Conservation (phyloP, 1,140 invertebrate species). For the Drosophila sucinea region DNA sequence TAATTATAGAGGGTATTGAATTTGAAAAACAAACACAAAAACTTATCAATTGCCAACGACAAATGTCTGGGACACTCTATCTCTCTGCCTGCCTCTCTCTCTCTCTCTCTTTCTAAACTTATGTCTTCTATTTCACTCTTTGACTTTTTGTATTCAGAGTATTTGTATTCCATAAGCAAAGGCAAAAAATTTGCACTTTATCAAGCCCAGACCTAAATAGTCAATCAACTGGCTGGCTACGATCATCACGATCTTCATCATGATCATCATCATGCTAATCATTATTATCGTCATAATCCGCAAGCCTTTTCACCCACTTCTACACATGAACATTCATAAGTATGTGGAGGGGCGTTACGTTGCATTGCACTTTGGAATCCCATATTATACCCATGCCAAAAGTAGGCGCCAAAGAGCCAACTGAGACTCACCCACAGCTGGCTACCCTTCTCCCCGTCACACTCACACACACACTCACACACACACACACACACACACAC, state of each 20-base stretch:
- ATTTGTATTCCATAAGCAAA: conserved; percentile 47
- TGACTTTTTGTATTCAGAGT: background rate
- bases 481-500: background rate
- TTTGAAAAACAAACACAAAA: conserved; percentile 1
- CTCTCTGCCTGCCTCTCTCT: background rate
- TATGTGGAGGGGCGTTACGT: conserved; percentile 13
- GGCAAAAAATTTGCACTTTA: conserved; percentile 53
- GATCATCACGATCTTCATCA: conserved; percentile 1
- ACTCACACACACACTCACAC: background rate
- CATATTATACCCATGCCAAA: conserved; percentile 2
- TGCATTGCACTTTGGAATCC: conserved; percentile 18
- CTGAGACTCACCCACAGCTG: background rate
- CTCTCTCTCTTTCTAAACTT: background rate
- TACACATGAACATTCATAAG: background rate
- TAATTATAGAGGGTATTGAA: background rate
- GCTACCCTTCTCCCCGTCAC: background rate
- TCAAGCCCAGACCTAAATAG: conserved; percentile 69
- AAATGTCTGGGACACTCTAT: conserved; percentile 16
- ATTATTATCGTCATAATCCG: background rate
- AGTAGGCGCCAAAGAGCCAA: conserved; percentile 6
- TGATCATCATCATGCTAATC: conserved; percentile 17
- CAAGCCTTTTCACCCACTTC: conserved; percentile 21
- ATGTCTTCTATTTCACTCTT: conserved; percentile 2
- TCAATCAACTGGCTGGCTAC: conserved; percentile 33
- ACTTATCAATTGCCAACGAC: conserved; percentile 13